These are phyloP conservation scores for Dynastes maya DNA, from an alignment of 2,888 invertebrate genomes.

Conservation along the genomic window DNA sequence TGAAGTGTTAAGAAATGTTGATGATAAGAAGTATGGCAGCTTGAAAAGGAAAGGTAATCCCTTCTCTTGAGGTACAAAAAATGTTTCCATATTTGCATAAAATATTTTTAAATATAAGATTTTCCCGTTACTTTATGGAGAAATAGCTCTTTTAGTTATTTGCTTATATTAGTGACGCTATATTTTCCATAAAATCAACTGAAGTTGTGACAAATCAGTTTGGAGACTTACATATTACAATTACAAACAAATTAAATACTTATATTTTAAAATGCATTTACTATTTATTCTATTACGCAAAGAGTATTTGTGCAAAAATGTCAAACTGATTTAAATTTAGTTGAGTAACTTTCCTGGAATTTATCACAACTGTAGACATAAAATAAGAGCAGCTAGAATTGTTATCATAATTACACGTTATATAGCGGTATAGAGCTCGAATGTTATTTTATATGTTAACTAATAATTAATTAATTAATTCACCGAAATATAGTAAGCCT, in stretches of 20 bases:
- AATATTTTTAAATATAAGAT: slow-evolving; percentile 52
- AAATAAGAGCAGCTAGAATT: slow-evolving; percentile 5
- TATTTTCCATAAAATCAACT: not conserved
- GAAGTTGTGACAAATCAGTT: no score
- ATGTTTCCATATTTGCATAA: slow-evolving; percentile 54
- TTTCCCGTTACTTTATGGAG: slow-evolving; percentile 23
- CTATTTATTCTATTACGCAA: no score
- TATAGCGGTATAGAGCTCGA: slow-evolving; percentile 19
- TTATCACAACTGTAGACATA: no score
- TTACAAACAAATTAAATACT: no score
- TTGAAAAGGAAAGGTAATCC: slow-evolving; percentile 73
- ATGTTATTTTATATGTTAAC: slow-evolving; percentile 18
- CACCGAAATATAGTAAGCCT: not conserved
- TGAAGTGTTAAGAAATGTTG: slow-evolving; percentile 75
- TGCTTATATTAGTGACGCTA: slow-evolving; percentile 1
- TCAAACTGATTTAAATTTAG: no score
- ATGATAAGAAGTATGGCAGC: slow-evolving; percentile 70
- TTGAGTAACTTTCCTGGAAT: no score
- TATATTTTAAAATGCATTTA: no score
- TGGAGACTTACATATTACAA: no score
- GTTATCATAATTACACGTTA: not conserved
- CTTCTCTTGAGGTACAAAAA: slow-evolving; percentile 70
- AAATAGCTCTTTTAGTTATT: slow-evolving; percentile 1
- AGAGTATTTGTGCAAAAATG: no score
- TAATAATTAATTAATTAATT: no score